A percentile compares a stretch with the other conserved stretches of the same genome.
Conservation (phyloP, 2,113 vertebrate genomes). For the Suricata suricatta region DNA sequence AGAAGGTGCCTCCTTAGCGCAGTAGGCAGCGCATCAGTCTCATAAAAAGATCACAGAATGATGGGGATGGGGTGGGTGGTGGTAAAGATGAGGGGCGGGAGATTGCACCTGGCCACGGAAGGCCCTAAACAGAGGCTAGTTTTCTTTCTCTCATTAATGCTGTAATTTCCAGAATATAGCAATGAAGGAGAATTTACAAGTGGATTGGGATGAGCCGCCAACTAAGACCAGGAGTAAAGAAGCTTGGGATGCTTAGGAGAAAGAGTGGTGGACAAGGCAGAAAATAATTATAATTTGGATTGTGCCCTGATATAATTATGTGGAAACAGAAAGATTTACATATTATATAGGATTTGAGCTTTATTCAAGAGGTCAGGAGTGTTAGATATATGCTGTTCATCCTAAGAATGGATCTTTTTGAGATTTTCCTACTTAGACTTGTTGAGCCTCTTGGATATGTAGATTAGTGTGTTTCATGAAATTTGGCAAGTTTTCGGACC, state of each 20-base stretch:
- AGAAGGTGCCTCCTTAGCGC: too few species aligned
- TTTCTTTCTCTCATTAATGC: neutral
- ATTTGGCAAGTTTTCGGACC: neutral
- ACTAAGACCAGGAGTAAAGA: neutral
- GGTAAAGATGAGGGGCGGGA: neutral
- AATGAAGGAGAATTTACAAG: neutral
- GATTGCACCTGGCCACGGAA: neutral
- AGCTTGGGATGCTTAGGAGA: neutral
- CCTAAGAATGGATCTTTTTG: neutral
- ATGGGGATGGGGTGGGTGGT: neutral
- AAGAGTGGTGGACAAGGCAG: neutral
- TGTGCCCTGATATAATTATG: neutral
- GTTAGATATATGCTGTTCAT: neutral
- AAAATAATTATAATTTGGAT: neutral
- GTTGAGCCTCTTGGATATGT: neutral
- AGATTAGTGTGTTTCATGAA: neutral
- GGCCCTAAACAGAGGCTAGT: neutral
- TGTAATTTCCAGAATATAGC: neutral
- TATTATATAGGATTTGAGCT: neutral
- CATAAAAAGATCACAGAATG: neutral
- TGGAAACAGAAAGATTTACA: neutral
- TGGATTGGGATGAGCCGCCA: neutral
- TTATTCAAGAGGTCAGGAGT: neutral
- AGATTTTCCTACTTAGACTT: neutral
- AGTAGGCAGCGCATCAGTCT: too few species aligned